These are phyloP conservation scores for Hafferia zeledoni DNA, from an alignment of 2,797 vertebrate genomes.

Conservation along the genomic window DNA sequence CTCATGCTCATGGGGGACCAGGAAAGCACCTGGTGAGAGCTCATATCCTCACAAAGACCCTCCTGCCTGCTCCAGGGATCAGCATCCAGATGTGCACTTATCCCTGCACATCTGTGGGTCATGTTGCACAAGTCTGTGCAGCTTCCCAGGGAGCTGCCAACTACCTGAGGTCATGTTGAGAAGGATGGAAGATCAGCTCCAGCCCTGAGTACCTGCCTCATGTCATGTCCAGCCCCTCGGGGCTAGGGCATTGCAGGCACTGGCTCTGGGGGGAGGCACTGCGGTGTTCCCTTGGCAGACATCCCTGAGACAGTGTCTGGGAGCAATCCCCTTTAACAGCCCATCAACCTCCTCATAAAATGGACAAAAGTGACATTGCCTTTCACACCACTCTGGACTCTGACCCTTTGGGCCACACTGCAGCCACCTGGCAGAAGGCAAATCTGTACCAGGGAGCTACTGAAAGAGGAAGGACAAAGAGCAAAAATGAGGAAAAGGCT, in stretches of 20 bases:
- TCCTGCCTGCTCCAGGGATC: background rate
- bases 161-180: background rate
- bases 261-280: background rate
- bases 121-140: fast-evolving
- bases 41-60: background rate
- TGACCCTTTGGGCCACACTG: background rate
- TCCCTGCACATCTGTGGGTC: background rate
- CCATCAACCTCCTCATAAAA: background rate
- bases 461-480: background rate
- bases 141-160: fast-evolving
- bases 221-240: background rate
- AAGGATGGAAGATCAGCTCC: background rate
- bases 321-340: background rate
- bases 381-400: background rate
- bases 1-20: fast-evolving
- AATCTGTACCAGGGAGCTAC: background rate
- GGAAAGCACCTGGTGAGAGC: background rate
- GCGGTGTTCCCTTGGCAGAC: background rate
- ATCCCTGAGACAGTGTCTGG: background rate
- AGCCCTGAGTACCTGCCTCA: background rate
- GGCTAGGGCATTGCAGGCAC: fast-evolving
- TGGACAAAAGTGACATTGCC: background rate
- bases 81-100: background rate
- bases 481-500: background rate
- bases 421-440: background rate